Base-by-base conservation (phyloP, 2,797 vertebrate genomes). In the Sebastolobus alascanus region DNA sequence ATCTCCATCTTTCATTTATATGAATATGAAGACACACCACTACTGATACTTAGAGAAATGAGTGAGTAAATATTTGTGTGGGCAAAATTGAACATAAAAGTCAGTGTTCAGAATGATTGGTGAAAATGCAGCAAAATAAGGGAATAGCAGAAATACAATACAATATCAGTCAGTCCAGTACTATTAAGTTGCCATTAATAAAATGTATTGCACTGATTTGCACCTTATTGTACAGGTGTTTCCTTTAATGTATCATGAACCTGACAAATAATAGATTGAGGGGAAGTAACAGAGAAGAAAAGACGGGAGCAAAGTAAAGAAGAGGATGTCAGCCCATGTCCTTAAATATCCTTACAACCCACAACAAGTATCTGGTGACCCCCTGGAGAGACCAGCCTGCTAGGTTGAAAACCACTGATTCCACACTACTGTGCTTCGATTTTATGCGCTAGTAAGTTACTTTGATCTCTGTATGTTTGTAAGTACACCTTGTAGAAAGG, bases 391-490 rank as follows among this genome's bases (percentile, higher is more conserved):
- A 3, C 31, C 25, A 14, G 67, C 8, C 54, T 27, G 16, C 65
- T 10, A 20, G 54, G 37, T 65, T 81, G 35, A 68, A 79, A 85
- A 78, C 54, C 5, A 12, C 66, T 54, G 84, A 89, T 75, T 88
- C 72, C 61, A 60, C 74, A 73, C 67, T 18, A 27, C 77, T 67
- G 61, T 58, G 76, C 68, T 71, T 69, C 69, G 20, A 2, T 84
- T 89, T 88, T 58, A 87, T 84, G 73, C 52, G 83, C 84, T 67
- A 59, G 33, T 65, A 74, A 86, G 60, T 81, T 81, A 79, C 83
- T 89, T 91, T 92, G 90, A 92, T 89, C 84, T 81, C 52, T 67
- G 46, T 46, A 33, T 77, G 56, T 82, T 82, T 84, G 37, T 33
- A 79, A 80, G 79, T 84, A 77, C 69, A 90, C 73, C 61, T 81